Evolutionary conservation across 2,113 vertebrate genomes (phyloP).

Genomic region (Perca flavescens): DNA sequence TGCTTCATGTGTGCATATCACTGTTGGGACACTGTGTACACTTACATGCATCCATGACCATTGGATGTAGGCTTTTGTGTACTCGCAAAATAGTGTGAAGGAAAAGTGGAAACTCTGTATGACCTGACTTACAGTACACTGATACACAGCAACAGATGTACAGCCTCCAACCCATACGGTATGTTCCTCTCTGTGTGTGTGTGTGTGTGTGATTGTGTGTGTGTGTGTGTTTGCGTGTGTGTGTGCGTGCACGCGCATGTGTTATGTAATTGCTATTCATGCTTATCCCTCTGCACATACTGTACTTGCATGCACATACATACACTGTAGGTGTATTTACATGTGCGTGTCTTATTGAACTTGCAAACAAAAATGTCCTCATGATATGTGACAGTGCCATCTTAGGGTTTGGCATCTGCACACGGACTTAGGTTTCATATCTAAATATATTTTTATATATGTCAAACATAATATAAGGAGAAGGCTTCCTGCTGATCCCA

Average conservation of each 20-base stretch:
- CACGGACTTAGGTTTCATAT: background rate
- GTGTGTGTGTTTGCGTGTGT: slow-evolving; percentile 2
- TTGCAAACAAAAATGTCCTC: background rate
- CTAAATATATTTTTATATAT: background rate
- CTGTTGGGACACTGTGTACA: background rate
- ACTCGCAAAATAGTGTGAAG: background rate
- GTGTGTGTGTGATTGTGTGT: slow-evolving; percentile 6
- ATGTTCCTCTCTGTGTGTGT: background rate
- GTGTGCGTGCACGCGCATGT: background rate
- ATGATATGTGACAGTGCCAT: background rate
- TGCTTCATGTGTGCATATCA: background rate
- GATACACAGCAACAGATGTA: slow-evolving; percentile 26
- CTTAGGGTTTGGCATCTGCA: background rate
- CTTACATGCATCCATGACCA: background rate
- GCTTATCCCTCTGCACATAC: background rate
- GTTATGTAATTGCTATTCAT: background rate
- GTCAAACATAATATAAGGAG: background rate
- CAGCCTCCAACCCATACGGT: no score
- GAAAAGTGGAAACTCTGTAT: background rate
- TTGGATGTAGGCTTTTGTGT: slow-evolving; percentile 1
- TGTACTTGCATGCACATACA: background rate
- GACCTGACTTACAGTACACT: background rate
- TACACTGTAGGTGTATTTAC: background rate
- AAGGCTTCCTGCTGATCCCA: background rate
- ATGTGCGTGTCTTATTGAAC: background rate